Conservation (phyloP, 2,888 invertebrate species). For the Frankliniella fusca region DNA sequence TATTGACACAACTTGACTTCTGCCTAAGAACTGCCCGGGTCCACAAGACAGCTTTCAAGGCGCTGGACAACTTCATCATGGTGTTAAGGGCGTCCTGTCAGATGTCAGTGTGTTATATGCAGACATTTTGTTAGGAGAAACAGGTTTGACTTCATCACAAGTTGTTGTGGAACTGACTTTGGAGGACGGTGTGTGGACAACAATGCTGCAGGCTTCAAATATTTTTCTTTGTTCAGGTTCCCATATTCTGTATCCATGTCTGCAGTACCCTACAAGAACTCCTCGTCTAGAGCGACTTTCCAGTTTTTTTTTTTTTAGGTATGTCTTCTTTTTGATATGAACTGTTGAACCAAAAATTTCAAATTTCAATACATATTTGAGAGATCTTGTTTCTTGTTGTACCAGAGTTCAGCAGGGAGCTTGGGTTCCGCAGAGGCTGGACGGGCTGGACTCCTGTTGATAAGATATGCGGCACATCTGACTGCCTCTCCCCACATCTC, state of each 20-base stretch:
- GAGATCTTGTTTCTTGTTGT: slow-evolving; percentile 39
- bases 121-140: too few species aligned
- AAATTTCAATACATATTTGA: too few species aligned
- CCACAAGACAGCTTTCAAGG: too few species aligned
- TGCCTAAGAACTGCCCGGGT: too few species aligned
- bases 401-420: slow-evolving; percentile 41
- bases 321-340: not conserved
- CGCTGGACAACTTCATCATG: too few species aligned
- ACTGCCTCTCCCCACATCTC: slow-evolving; percentile 43
- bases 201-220: not conserved
- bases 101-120: too few species aligned
- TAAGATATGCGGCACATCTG: slow-evolving; percentile 39
- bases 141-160: not conserved
- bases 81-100: too few species aligned
- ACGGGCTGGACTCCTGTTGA: slow-evolving; percentile 42
- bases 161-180: not conserved
- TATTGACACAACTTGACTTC: too few species aligned
- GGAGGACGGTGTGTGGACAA: not conserved
- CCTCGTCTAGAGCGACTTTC: not conserved
- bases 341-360: slow-evolving; percentile 41
- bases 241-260: not conserved
- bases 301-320: not conserved
- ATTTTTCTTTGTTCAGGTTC: not conserved
- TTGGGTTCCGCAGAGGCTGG: slow-evolving; percentile 33
- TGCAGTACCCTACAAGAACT: not conserved